Conservation (phyloP, 2,113 vertebrate species). For the Chaenocephalus aceratus region DNA sequence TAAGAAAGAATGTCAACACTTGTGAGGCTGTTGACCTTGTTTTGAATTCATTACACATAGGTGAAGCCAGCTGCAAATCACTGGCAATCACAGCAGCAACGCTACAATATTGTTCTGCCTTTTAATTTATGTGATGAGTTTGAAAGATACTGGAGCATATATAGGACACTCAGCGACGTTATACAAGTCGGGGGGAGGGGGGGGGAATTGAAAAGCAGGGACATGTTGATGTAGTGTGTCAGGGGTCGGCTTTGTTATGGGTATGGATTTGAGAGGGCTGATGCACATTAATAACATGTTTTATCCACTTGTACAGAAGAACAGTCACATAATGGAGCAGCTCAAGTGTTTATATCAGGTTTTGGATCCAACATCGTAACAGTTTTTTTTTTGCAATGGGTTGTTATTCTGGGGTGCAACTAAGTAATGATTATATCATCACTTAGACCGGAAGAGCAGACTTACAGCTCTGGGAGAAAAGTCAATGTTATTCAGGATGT, state of each 20-base stretch:
- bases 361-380: constrained; percentile 36
- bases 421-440: constrained; percentile 15
- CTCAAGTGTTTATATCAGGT: constrained; percentile 54
- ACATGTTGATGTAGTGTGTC: constrained; percentile 35
- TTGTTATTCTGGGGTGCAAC: constrained; percentile 17
- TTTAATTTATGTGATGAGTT: neutral
- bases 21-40: constrained; percentile 14
- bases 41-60: neutral
- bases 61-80: neutral
- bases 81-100: neutral
- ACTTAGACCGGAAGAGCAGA: constrained; percentile 3
- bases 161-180: neutral
- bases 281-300: constrained; percentile 60
- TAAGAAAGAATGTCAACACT: neutral
- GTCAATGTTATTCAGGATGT: constrained; percentile 47
- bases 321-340: constrained; percentile 49
- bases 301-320: constrained; percentile 54
- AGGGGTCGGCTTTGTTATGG: constrained; percentile 43
- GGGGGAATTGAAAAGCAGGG: neutral
- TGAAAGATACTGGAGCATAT: neutral
- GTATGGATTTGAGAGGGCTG: constrained; percentile 50
- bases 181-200: neutral
- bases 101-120: neutral
- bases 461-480: constrained; percentile 13
- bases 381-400: neutral